Evolutionary conservation across 2,888 invertebrate species (phyloP), one percentile per base, ranked within the genome.

Genomic region (Calameuta idolon): DNA sequence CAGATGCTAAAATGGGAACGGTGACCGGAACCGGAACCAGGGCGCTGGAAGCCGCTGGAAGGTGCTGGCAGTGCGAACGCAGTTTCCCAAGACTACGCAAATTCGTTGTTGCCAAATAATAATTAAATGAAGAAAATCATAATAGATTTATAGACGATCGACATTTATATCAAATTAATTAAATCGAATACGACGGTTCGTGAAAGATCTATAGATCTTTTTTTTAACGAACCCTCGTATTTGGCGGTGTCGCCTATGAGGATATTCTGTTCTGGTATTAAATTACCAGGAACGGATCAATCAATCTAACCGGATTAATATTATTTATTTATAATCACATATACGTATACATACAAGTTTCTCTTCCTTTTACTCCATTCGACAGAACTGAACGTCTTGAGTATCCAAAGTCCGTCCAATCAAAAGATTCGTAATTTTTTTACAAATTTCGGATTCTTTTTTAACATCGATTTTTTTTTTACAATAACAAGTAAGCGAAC

Each of bases 81-180:
- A 74, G 31, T 74, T 37, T 74, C 74, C 34, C n/a, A 74, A 30
- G 4, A 33, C 30, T 74, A 33, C 35, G 35, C 15, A 83, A 85
- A 87, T 87, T 85, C 83, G 82, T 83, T 83, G 85, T 84, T 87
- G 87, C 85, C 85, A 84, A 85, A 85, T 85, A 84, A 83, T 84
- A 80, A 78, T 81, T 80, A 80, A 81, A 76, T 76, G 23, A 55
- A 55, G 55, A 55, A 55, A 55, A 55, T 55, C 55, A 55, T 55
- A 55, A 55, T 55, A 55, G 55, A 55, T 55, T 55, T 55, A 55
- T 55, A 55, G 55, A 55, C 23, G 23, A 55, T 55, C 55, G 55
- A 55, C 55, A 55, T 55, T 55, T 55, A 55, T 55, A 55, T 55
- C 55, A 55, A 55, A 55, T 55, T 55, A 15, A 55, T 23, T 9